Conservation (phyloP, 2,113 vertebrate species). For the Antechinus flavipes region DNA sequence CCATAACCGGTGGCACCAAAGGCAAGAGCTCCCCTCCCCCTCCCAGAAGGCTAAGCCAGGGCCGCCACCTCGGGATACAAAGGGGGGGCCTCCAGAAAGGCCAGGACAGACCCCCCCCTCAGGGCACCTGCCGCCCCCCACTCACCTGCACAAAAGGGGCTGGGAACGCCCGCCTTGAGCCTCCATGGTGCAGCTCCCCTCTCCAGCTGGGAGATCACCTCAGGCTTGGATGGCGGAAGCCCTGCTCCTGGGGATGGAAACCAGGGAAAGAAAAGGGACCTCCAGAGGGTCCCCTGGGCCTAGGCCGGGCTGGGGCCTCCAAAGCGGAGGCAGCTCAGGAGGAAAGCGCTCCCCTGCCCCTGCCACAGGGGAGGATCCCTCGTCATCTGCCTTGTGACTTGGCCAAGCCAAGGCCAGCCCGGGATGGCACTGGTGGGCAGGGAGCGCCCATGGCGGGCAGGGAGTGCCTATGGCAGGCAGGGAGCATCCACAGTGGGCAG, state of each 20-base stretch:
- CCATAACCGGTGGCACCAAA: neutral
- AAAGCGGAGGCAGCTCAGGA: too few relatives aligned
- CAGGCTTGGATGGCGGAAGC: neutral
- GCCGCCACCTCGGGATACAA: neutral
- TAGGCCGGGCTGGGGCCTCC: too few relatives aligned
- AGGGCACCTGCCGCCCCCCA: neutral
- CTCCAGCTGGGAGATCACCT: neutral
- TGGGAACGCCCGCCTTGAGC: neutral
- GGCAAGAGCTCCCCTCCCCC: neutral
- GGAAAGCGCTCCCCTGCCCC: too few relatives aligned
- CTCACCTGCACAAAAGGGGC: neutral
- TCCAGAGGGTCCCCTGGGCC: too few relatives aligned
- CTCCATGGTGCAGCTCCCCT: neutral
- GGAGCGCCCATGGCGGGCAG: too few relatives aligned
- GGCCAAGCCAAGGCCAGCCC: neutral
- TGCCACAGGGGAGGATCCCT: neutral
- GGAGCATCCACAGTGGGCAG: too few relatives aligned
- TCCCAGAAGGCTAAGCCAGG: too few relatives aligned
- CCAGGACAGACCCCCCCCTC: too few relatives aligned
- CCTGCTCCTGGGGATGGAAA: neutral
- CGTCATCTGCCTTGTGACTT: too few relatives aligned
- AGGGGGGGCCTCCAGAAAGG: too few relatives aligned
- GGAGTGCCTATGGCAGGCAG: too few relatives aligned
- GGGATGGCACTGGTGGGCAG: neutral
- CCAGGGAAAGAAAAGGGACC: neutral